A percentile compares a stretch with the other conserved stretches of the same genome.
Conservation (phyloP, 2,113 vertebrate genomes). For the Raphicerus campestris region DNA sequence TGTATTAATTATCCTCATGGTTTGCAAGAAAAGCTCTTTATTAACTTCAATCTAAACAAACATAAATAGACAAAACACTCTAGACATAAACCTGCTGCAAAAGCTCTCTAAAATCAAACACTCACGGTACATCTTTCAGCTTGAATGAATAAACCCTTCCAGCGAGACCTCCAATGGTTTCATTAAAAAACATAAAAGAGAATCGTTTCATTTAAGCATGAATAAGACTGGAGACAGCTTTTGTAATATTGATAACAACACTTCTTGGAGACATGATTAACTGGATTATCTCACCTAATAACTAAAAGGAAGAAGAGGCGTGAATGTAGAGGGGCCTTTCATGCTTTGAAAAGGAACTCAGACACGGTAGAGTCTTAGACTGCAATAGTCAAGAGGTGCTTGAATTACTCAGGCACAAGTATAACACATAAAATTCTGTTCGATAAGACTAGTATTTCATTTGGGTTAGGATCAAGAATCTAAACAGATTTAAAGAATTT, state of each 20-base stretch:
- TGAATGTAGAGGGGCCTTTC: not conserved
- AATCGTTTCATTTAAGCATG: constrained; percentile 13
- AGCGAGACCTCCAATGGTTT: constrained; percentile 9
- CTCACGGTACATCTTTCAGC: not conserved
- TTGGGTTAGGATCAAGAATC: not conserved
- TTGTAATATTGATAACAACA: not conserved
- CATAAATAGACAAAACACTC: constrained; percentile 36
- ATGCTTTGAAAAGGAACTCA: not conserved
- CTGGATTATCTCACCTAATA: not conserved
- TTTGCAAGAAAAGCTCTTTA: constrained; percentile 42
- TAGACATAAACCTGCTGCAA: not conserved
- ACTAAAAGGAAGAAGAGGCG: not conserved
- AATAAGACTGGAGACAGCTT: not conserved
- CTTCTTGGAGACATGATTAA: not conserved
- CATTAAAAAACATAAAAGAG: not conserved
- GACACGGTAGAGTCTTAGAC: not conserved
- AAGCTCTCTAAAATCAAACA: not conserved
- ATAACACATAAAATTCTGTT: not conserved
- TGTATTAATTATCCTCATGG: not conserved
- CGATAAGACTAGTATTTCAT: not conserved
- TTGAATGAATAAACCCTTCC: constrained; percentile 13
- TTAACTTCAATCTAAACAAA: constrained; percentile 54
- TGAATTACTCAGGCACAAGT: not conserved
- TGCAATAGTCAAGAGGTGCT: not conserved
- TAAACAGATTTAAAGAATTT: not conserved